Base-by-base conservation (phyloP, 1,140 invertebrate species). In the Phymastichus coffea region DNA sequence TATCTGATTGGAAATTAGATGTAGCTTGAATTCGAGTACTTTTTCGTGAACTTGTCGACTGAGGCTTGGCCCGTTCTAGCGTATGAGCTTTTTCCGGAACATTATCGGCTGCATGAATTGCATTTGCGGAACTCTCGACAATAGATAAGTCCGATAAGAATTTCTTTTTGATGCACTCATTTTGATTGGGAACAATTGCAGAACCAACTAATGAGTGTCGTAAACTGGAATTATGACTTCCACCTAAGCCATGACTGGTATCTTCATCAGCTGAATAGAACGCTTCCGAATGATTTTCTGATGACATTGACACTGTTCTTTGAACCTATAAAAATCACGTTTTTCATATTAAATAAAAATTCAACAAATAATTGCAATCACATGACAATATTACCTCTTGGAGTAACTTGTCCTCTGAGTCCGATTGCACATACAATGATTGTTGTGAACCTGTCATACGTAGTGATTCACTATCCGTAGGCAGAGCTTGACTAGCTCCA, bases 261-360 rank as follows among this genome's bases (percentile, higher is more conserved):
- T 94, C 91, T 76, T 95, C 93, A 73, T 94, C 92, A 0, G 93
- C 93, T 0, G 92, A 94, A 69, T 93, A 94, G 79, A 94, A 95
- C 22, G 89, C 87, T 76, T 95, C 93, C 0, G 91, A 93, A 66
- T 92, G 91, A 78, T 93, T 93, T 75, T 93, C 92, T 57, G 90
- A 93, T 2, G 89, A 92, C 70, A 94, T 87, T 0, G 92, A 94
- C 63, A 92, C 86, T 1, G 92, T 93, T 63, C 92, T 80, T 78
- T 91, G 89, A 2, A 91, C 88, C 79, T 88, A 28, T 10, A 37
- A 60, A 4, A 17, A 28, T 40, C 23, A 17, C 15, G 12, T 30
- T 30, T 8, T 30, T 12, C 0, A 6, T 30, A 30, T 6, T 30
- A 1, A 8, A 12, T 30, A 30, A n/a, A n/a, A n/a, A n/a, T n/a